Evolutionary conservation across 2,113 vertebrate species (phyloP).

Genomic region (Archilochus colubris): DNA sequence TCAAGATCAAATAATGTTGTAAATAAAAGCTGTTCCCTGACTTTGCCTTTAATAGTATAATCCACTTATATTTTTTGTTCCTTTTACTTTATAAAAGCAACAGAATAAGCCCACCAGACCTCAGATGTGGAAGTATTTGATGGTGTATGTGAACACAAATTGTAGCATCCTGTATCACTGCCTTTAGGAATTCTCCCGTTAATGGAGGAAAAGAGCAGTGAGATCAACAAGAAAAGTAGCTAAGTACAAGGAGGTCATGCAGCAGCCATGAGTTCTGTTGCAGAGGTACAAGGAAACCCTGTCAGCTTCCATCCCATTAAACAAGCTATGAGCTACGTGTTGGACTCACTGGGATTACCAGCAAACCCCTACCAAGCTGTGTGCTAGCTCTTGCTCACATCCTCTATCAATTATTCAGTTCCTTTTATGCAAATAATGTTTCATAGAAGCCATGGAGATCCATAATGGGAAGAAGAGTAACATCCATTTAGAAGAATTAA

Average conservation of each 20-base stretch:
- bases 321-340: conserved; percentile 79
- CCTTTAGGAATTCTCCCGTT: conserved; percentile 44
- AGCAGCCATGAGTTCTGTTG: conserved; percentile 71
- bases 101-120: not conserved
- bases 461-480: conserved; percentile 60
- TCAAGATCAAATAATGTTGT: not conserved
- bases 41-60: not conserved
- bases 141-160: not conserved
- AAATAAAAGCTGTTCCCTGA: not conserved
- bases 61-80: not conserved
- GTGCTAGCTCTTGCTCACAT: conserved; percentile 74
- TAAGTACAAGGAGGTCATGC: conserved; percentile 62
- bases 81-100: not conserved
- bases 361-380: conserved; percentile 55
- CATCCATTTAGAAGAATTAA: conserved; percentile 73
- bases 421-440: conserved; percentile 83
- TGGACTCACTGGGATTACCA: conserved; percentile 67
- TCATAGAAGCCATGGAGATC: conserved; percentile 58
- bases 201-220: conserved; percentile 51
- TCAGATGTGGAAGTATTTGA: not conserved
- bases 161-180: not conserved
- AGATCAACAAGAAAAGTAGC: conserved; percentile 61
- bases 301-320: conserved; percentile 86
- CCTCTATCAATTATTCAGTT: conserved; percentile 82
- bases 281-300: conserved; percentile 79